Base-by-base conservation (phyloP, 2,113 vertebrate genomes). In the Ailuropoda melanoleuca region DNA sequence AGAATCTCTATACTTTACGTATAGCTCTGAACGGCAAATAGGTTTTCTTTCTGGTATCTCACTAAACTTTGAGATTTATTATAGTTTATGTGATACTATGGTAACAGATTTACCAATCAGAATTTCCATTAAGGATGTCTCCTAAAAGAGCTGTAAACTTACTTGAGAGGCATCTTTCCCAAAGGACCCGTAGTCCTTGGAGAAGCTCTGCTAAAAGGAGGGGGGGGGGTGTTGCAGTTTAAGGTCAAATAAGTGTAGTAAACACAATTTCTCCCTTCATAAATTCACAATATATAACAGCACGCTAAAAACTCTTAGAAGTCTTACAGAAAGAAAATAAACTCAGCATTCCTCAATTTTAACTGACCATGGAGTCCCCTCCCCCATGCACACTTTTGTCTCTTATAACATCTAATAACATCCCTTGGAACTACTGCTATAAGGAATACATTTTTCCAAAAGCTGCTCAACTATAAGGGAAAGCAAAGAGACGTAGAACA, bases 381-480 rank as follows among this genome's bases (percentile, higher is more conserved):
- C n/a, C 39, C 0, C 31, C 11, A 53, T 6, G 60, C 34, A 68
- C 10, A 62, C 21, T 90, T 90, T 64, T 53, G 29, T 60, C n/a
- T 95, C 85, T 88, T 81, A 94, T 53, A 92, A 88, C 31, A 80
- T 93, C 56, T 94, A 74, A 26, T 78, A 88, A 86, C 77, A 95
- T 74, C 46, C 55, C 80, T 72, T 84, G 55, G n/a, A 92, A 95
- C 21, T 37, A 92, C 3, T 75, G 48, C 92, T 93, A 39, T 85
- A 90, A 78, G 66, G 74, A 97, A 97, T 43, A 80, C 29, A 12
- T 94, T 83, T 92, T 70, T 55, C 62, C 83, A 89, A 95, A 97
- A 93, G 46, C 21, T 68, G 37, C 46, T 81, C 60, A 24, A 72
- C 66, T 81, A 46, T 21, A 17, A 93, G 29, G 56, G 85, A 92